Percentiles rank a stretch among this genome's conserved stretches.
Conservation (phyloP, 2,113 vertebrate genomes). For the Pluvialis apricaria region DNA sequence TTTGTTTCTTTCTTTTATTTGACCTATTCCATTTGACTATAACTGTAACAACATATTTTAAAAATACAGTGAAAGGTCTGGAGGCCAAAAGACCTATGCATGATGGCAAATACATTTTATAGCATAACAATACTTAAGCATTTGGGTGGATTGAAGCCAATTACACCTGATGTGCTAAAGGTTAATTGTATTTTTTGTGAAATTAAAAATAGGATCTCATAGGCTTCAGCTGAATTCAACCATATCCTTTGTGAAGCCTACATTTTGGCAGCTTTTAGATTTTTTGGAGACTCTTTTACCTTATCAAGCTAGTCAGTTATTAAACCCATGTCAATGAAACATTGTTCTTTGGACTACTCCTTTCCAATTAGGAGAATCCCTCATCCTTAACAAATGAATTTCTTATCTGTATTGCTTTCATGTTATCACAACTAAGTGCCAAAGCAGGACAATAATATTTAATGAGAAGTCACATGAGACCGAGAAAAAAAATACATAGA, state of each 20-base stretch:
- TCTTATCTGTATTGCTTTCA: slow-evolving; percentile 22
- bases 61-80: not conserved
- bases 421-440: not conserved
- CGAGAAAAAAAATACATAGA: not conserved
- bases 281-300: not conserved
- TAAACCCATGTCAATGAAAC: not conserved
- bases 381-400: slow-evolving; percentile 33
- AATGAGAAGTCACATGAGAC: not conserved
- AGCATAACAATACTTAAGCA: not conserved
- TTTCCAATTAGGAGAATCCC: slow-evolving; percentile 30
- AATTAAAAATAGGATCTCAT: not conserved
- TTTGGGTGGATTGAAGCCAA: not conserved
- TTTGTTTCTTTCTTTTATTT: not conserved
- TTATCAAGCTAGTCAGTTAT: not conserved
- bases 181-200: not conserved
- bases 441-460: not conserved
- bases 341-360: not conserved
- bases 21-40: not conserved
- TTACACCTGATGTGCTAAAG: not conserved
- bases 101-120: not conserved
- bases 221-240: not conserved
- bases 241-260: not conserved
- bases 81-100: not conserved
- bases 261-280: not conserved
- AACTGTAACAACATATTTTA: not conserved